Evolutionary conservation across 2,113 vertebrate genomes (phyloP).

Genomic region (Gallinago paraguaiae): DNA sequence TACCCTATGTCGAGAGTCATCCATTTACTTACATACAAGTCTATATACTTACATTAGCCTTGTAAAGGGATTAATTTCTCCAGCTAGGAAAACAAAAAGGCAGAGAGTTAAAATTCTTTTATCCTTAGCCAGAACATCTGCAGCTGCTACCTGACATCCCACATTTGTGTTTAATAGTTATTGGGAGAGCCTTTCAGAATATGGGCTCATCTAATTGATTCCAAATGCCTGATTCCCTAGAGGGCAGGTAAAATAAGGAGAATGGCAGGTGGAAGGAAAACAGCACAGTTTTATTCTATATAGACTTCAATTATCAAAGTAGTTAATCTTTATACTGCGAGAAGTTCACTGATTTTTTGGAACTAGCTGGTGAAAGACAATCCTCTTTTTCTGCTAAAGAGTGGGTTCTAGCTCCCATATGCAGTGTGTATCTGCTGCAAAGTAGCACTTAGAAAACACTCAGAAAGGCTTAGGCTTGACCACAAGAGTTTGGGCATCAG

Average conservation of each 20-base stretch:
- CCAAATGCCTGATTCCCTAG: not conserved
- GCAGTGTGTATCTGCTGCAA: rapidly evolving
- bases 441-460: not conserved
- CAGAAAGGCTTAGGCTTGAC: not conserved
- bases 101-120: not conserved
- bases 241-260: not conserved
- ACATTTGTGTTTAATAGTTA: not conserved
- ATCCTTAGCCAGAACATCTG: not conserved
- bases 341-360: not conserved
- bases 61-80: not conserved
- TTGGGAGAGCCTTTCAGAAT: not conserved
- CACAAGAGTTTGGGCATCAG: not conserved
- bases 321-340: not conserved
- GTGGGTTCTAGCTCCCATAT: not conserved
- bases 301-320: not conserved
- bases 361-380: rapidly evolving
- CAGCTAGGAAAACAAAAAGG: not conserved
- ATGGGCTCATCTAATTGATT: not conserved
- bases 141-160: not conserved
- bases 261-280: not conserved
- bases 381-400: not conserved
- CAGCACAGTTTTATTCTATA: not conserved
- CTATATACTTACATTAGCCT: not conserved
- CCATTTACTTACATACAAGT: not conserved
- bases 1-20: not conserved